Evolutionary conservation across 2,797 vertebrate species (phyloP).

Genomic region (Dromococcyx pavoninus): DNA sequence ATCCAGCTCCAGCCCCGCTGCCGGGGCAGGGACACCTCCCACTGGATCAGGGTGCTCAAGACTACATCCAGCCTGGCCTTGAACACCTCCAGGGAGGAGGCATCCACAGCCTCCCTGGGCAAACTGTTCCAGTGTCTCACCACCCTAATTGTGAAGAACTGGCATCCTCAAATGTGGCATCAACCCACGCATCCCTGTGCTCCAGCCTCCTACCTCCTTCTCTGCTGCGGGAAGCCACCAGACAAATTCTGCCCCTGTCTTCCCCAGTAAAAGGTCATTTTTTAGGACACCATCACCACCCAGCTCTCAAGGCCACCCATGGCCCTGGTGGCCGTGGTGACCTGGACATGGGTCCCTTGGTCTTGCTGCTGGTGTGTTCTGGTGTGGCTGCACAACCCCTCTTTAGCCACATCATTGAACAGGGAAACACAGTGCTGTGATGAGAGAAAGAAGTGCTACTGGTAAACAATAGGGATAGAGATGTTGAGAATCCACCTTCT

Average conservation of each 20-base stretch:
- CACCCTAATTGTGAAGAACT: no score
- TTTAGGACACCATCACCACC: not conserved
- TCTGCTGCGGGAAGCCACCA: accelerated
- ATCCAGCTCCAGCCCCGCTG: no score
- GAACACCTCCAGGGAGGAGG: no score
- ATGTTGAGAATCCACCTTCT: not conserved
- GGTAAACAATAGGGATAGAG: not conserved
- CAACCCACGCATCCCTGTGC: not conserved
- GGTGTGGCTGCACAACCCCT: accelerated
- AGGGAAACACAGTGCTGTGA: not conserved
- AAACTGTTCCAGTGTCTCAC: no score
- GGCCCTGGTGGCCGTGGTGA: not conserved
- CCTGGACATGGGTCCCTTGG: no score
- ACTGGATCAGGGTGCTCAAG: no score
- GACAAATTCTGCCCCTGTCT: not conserved
- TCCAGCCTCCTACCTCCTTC: not conserved
- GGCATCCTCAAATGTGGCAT: not conserved
- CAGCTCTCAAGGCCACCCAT: not conserved
- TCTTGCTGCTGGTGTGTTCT: not conserved
- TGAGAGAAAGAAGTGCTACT: not conserved
- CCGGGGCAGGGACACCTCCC: no score
- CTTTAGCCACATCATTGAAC: not conserved
- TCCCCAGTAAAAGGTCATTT: not conserved
- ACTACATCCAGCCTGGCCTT: no score
- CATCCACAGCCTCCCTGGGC: no score